Conservation (phyloP, 64 coral and sea anemone genomes). For the Orbicella faveolata region DNA sequence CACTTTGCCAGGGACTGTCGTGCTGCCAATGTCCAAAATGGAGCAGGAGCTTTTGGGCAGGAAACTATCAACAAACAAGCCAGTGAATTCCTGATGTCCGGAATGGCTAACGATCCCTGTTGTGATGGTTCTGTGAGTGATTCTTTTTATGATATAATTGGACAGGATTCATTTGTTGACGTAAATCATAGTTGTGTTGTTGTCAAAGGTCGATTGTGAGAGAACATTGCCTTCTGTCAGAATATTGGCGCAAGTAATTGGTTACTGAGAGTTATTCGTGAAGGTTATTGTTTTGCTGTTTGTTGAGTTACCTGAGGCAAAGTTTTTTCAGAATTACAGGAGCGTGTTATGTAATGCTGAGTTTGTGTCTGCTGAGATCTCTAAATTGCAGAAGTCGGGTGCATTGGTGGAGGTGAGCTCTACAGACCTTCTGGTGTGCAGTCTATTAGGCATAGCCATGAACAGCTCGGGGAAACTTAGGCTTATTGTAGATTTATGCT, state of each 20-base stretch:
- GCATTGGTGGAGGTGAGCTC: constrained; percentile 18
- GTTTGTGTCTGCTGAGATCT: constrained; percentile 25
- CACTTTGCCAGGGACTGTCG: constrained; percentile 14
- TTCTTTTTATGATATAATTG: too few relatives aligned
- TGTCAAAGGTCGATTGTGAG: neutral
- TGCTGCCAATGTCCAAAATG: neutral
- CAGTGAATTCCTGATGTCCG: too few relatives aligned
- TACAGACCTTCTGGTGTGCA: constrained; percentile 29
- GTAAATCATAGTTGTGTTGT: too few relatives aligned
- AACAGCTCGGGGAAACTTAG: constrained; percentile 22
- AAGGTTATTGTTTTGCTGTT: constrained; percentile 6
- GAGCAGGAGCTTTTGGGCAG: neutral
- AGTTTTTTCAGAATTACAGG: neutral
- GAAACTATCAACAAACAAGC: neutral
- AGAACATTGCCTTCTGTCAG: neutral
- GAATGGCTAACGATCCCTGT: too few relatives aligned
- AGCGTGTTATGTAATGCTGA: neutral
- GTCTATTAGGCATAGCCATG: constrained; percentile 8
- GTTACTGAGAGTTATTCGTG: neutral
- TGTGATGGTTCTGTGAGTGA: neutral
- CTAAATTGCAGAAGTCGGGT: constrained; percentile 14
- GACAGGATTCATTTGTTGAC: neutral
- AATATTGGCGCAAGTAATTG: neutral
- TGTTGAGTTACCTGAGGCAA: neutral
- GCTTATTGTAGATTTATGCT: constrained; percentile 32